Evolutionary conservation across 30 jellyfish, hydroid and myxozoan species (phyloP).

Genomic region (Aurelia aurita complex sp. Pacific): DNA sequence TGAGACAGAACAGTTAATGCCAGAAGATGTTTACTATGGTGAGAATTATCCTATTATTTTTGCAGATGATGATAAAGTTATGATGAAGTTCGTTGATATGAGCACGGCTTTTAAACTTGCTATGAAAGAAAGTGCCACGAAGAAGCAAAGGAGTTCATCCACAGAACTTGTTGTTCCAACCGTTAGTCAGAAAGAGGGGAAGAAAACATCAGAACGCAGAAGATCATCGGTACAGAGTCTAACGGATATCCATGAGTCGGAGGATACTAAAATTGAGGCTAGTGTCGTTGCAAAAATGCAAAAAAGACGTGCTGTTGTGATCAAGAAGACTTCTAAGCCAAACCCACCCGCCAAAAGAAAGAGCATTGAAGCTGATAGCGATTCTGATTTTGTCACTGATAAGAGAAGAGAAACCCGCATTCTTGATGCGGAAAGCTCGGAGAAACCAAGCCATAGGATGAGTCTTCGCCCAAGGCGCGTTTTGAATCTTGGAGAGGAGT

Average conservation of each 20-base stretch:
- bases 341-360: background rate
- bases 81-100: conserved; percentile 68
- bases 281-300: conserved; percentile 5
- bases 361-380: conserved; percentile 12
- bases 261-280: conserved; percentile 2
- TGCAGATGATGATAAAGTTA: conserved; percentile 60
- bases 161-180: background rate
- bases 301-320: conserved; percentile 7
- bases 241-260: background rate
- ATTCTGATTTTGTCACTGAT: conserved; percentile 12
- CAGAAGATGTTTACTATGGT: conserved; percentile 50
- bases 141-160: background rate
- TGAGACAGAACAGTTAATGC: conserved; percentile 47
- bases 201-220: background rate
- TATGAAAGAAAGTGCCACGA: conserved; percentile 27
- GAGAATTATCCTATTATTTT: conserved; percentile 50
- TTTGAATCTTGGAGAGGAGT: conserved; percentile 31
- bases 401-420: background rate
- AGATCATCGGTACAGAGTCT: background rate
- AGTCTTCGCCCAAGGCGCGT: conserved; percentile 56
- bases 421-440: background rate
- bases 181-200: background rate
- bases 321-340: background rate
- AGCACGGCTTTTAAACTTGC: conserved; percentile 64
- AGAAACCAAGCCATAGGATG: conserved; percentile 47